Evolutionary conservation across 2,113 vertebrate genomes (phyloP).

Genomic region (Chamaea fasciata): DNA sequence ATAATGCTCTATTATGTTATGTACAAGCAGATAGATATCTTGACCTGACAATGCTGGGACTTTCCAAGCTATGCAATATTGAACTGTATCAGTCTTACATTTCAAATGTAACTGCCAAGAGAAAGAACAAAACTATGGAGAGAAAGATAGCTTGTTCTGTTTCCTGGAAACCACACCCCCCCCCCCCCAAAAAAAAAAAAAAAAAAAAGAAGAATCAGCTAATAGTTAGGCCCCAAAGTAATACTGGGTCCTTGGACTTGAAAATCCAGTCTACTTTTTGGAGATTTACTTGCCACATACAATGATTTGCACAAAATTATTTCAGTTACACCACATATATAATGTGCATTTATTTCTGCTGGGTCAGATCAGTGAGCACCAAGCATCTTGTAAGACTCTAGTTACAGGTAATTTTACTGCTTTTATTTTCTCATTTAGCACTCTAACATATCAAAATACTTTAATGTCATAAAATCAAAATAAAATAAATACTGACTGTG

Average conservation of each 20-base stretch:
- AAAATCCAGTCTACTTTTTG: neutral
- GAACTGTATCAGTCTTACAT: neutral
- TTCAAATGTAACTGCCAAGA: neutral
- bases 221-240: neutral
- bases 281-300: neutral
- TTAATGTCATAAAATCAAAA: neutral
- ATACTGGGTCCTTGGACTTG: neutral
- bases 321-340: neutral
- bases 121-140: neutral
- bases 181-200: no score
- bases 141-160: neutral
- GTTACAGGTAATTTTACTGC: neutral
- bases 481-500: neutral
- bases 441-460: neutral
- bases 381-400: neutral
- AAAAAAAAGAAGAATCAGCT: neutral
- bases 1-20: neutral
- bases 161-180: neutral
- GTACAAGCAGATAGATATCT: neutral
- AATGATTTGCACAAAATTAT: neutral
- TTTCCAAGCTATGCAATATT: neutral
- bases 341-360: neutral
- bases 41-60: neutral
- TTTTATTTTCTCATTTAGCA: neutral
- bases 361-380: neutral